Percentiles rank a stretch among this genome's conserved stretches.
Conservation (phyloP, 2,888 invertebrate genomes). For the Seira ritae region DNA sequence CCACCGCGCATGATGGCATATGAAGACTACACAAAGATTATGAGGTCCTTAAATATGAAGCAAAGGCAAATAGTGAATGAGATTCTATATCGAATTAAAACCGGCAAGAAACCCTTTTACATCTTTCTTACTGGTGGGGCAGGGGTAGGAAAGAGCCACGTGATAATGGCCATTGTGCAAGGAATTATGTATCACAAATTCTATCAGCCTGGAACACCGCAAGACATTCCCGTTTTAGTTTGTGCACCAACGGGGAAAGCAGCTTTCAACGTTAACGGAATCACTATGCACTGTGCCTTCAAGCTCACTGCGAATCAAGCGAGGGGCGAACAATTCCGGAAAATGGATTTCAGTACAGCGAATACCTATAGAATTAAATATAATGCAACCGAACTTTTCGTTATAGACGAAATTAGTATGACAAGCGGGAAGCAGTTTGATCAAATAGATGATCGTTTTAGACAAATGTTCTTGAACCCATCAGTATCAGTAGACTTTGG, state of each 20-base stretch:
- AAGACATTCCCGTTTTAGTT: constrained; percentile 19
- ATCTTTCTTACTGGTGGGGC: constrained; percentile 73
- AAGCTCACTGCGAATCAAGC: constrained; percentile 42
- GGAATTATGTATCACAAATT: constrained; percentile 7
- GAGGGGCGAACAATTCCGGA: background rate
- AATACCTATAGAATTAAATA: constrained; percentile 27
- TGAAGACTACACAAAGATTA: constrained; percentile 52
- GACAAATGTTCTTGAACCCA: constrained; percentile 38
- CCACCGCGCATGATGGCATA: constrained; percentile 57
- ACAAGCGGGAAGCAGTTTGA: constrained; percentile 29
- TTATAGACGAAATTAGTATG: constrained; percentile 53
- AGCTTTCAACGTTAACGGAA: too few relatives aligned
- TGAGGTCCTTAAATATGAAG: constrained; percentile 64
- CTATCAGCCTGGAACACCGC: constrained; percentile 40
- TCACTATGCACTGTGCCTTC: too few relatives aligned
- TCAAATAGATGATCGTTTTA: constrained; percentile 27
- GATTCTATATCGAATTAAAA: constrained; percentile 60
- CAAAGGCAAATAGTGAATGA: constrained; percentile 63
- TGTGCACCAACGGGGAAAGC: too few relatives aligned
- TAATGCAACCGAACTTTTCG: constrained; percentile 14
- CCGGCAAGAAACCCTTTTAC: constrained; percentile 65
- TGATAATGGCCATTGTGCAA: constrained; percentile 71
- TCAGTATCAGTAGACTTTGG: constrained; percentile 26
- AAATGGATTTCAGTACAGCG: background rate
- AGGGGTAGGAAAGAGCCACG: too few relatives aligned